Evolutionary conservation across 1,140 invertebrate species (phyloP).

Genomic region (Diuraphis noxia): DNA sequence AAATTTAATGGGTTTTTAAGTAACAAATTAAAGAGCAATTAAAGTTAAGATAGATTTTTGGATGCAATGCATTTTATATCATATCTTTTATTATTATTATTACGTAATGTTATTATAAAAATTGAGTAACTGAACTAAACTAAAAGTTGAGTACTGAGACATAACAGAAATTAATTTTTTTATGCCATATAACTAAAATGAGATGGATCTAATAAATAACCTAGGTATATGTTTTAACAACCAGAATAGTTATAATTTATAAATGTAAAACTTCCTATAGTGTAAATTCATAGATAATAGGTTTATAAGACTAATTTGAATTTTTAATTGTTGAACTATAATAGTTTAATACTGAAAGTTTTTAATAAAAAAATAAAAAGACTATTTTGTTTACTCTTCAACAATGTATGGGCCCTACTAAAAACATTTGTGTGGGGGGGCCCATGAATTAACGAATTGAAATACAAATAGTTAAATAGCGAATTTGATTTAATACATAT

Average conservation of each 20-base stretch:
- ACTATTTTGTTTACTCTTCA: too few relatives aligned
- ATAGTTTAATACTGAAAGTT: too few relatives aligned
- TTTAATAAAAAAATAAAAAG: too few relatives aligned
- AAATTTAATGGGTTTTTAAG: conserved; percentile 45
- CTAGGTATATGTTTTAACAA: background rate
- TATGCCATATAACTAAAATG: background rate
- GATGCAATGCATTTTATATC: background rate
- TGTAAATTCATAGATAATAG: background rate
- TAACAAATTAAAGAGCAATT: conserved; percentile 34
- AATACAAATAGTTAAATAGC: too few relatives aligned
- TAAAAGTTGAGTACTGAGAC: background rate
- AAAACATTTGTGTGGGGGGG: too few relatives aligned
- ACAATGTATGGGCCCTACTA: too few relatives aligned
- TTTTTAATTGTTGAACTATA: too few relatives aligned
- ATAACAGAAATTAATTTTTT: background rate
- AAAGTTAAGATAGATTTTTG: background rate
- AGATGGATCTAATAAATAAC: background rate
- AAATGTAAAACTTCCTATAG: background rate
- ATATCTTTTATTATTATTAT: conserved; percentile 9
- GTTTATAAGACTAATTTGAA: background rate
- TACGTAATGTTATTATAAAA: background rate
- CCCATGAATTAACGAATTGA: too few relatives aligned
- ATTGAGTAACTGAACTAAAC: too few relatives aligned
- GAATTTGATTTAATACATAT: too few relatives aligned
- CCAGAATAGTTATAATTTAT: background rate